Evolutionary conservation across 2,888 invertebrate species (phyloP).

Genomic region (Polymixis flavicincta): DNA sequence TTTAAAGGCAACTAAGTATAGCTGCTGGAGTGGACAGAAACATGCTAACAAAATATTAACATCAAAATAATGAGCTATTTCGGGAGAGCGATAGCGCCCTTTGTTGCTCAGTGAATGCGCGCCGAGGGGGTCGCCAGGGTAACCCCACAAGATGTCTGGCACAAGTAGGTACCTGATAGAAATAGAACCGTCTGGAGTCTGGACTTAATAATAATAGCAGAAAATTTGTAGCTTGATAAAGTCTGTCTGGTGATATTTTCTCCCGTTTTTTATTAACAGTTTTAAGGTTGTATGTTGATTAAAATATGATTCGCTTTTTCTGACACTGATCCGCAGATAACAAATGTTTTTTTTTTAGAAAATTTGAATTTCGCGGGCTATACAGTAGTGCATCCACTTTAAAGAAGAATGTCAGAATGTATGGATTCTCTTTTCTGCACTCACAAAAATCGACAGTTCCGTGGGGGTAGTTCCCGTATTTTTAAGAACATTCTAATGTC

Average conservation of each 20-base stretch:
- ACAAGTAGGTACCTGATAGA: neutral
- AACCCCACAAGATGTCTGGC: conserved; percentile 4
- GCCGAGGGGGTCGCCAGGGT: neutral
- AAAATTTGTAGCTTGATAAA: conserved; percentile 1
- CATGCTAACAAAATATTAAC: too few relatives aligned
- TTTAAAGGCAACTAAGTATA: neutral
- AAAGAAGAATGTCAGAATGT: neutral
- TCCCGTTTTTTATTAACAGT: too few relatives aligned
- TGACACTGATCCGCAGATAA: too few relatives aligned
- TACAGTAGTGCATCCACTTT: too few relatives aligned
- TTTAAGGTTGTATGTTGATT: too few relatives aligned
- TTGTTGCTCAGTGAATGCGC: neutral
- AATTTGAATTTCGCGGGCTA: too few relatives aligned
- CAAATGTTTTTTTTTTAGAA: too few relatives aligned
- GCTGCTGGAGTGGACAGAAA: neutral
- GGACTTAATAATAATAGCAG: too few relatives aligned
- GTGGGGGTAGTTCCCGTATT: too few relatives aligned
- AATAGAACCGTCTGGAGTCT: neutral
- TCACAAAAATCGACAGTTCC: neutral
- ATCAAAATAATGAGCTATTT: neutral
- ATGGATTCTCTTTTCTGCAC: too few relatives aligned
- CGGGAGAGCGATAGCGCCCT: neutral
- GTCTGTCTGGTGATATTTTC: neutral
- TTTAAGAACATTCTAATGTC: neutral
- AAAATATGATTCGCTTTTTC: too few relatives aligned